phyloP scores from a whole-genome alignment of 2,888 invertebrate genomes.

The Drosophila lutescens region DNA sequence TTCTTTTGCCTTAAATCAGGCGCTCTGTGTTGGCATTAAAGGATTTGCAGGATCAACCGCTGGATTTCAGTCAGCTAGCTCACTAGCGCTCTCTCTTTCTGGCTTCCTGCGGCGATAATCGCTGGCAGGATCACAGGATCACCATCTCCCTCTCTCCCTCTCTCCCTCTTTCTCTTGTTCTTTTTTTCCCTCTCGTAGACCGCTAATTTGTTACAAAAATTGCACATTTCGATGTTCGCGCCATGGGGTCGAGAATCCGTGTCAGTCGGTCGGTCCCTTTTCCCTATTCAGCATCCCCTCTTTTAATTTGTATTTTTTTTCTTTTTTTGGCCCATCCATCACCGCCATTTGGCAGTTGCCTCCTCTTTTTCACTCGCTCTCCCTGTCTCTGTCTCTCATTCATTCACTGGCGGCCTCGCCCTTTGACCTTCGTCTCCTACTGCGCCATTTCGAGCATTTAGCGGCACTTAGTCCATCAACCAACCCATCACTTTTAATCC shows the following conservation, averaged over 20 bases:
- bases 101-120: slow-evolving; percentile 68
- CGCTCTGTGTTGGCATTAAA: slow-evolving; percentile 59
- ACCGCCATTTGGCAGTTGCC: slow-evolving; percentile 59
- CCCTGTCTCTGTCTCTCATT: slow-evolving; percentile 11
- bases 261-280: slow-evolving; percentile 7
- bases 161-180: not conserved
- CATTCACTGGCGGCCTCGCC: slow-evolving; percentile 45
- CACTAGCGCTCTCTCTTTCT: slow-evolving; percentile 5
- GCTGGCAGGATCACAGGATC: slow-evolving; percentile 29
- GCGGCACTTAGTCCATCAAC: slow-evolving; percentile 47
- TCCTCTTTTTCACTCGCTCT: slow-evolving; percentile 19
- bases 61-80: slow-evolving; percentile 38
- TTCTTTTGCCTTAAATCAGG: slow-evolving; percentile 39
- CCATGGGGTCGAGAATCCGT: slow-evolving; percentile 58
- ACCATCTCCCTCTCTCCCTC: not conserved
- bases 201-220: slow-evolving; percentile 78
- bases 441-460: slow-evolving; percentile 63
- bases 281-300: slow-evolving; percentile 26
- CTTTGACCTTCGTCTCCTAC: slow-evolving; percentile 69
- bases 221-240: slow-evolving; percentile 66
- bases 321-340: slow-evolving; percentile 32
- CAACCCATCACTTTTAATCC: slow-evolving; percentile 12
- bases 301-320: not conserved
- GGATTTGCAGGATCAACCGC: slow-evolving; percentile 50
- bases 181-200: slow-evolving; percentile 15